phyloP scores from a whole-genome alignment of 35 echinoderm and acorn worm genomes.

The Eucidaris tribuloides region DNA sequence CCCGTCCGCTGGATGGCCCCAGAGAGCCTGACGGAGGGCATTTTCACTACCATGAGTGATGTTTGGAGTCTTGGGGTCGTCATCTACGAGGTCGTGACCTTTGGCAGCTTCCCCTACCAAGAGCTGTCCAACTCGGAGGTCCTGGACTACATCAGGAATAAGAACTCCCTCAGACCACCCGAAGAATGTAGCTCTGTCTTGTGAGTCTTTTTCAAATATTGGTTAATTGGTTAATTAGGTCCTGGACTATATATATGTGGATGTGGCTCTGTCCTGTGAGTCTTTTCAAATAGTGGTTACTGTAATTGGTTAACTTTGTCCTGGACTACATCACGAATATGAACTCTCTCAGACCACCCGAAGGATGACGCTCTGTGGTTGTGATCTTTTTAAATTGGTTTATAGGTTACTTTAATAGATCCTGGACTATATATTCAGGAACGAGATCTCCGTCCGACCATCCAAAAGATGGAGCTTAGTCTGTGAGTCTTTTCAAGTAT shows the following conservation, averaged over 20 bases:
- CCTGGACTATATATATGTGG: no score
- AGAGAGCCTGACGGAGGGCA: conserved; percentile 76
- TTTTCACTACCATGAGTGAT: conserved; percentile 94
- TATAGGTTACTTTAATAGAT: no score
- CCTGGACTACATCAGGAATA: conserved; percentile 72
- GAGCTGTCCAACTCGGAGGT: conserved; percentile 75
- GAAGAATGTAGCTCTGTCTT: conserved; percentile 59
- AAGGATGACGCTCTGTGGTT: conserved; percentile 57
- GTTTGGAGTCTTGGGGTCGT: conserved; percentile 73
- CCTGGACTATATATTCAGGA: no score
- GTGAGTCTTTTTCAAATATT: no score
- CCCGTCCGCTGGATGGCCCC: conserved; percentile 95
- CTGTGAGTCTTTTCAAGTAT: no score
- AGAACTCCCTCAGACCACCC: conserved; percentile 59
- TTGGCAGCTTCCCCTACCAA: conserved; percentile 83
- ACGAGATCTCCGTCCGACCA: conserved; percentile 47
- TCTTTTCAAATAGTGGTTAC: no score
- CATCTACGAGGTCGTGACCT: conserved; percentile 89
- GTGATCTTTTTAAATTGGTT: no score
- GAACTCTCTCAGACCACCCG: conserved; percentile 57
- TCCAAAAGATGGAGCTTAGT: conserved; percentile 58
- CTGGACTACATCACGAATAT: conserved; percentile 74
- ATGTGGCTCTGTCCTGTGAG: no score
- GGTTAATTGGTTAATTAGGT: no score
- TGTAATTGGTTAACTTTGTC: conserved; percentile 16